A percentile compares a stretch with the other conserved stretches of the same genome.
phyloP scores from a whole-genome alignment of 1,140 invertebrate species.

The Aleiodes sp. region DNA sequence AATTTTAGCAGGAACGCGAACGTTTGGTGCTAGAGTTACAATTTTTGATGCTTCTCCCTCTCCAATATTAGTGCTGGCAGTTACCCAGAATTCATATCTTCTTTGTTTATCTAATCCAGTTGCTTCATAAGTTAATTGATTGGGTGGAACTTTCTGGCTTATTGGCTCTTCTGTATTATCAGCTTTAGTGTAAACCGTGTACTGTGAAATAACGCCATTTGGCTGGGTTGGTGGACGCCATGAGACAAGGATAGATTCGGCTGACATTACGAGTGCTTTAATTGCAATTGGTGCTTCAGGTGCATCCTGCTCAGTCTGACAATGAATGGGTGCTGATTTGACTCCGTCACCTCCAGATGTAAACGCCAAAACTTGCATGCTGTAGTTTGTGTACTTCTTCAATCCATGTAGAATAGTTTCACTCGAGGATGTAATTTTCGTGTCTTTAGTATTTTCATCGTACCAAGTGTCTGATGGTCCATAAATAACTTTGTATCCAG shows the following conservation, averaged over 20 bases:
- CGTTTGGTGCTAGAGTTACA: conserved; percentile 83
- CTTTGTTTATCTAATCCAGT: conserved; percentile 82
- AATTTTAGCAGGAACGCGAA: conserved; percentile 90
- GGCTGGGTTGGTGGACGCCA: conserved; percentile 92
- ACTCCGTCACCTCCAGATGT: conserved; percentile 97
- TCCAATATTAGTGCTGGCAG: conserved; percentile 90
- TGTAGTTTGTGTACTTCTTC: conserved; percentile 97
- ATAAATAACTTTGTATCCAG: conserved; percentile 92
- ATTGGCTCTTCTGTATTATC: conserved; percentile 75
- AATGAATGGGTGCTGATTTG: conserved; percentile 88
- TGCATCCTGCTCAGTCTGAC: conserved; percentile 95
- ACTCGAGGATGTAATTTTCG: conserved; percentile 89
- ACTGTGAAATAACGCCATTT: conserved; percentile 92
- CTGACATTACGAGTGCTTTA: conserved; percentile 91
- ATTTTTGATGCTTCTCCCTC: conserved; percentile 90
- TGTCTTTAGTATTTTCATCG: conserved; percentile 91
- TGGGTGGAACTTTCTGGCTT: conserved; percentile 74
- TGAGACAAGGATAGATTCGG: conserved; percentile 89
- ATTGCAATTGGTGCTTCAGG: conserved; percentile 92
- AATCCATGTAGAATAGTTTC: conserved; percentile 92
- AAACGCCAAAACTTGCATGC: conserved; percentile 93
- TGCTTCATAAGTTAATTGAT: conserved; percentile 75
- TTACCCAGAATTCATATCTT: conserved; percentile 94
- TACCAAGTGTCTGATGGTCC: conserved; percentile 92
- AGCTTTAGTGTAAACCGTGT: conserved; percentile 90